A percentile compares a stretch with the other conserved stretches of the same genome.
These are phyloP conservation scores for Andrena hattorfiana DNA, from an alignment of 2,888 invertebrate species.

Conservation along the genomic window DNA sequence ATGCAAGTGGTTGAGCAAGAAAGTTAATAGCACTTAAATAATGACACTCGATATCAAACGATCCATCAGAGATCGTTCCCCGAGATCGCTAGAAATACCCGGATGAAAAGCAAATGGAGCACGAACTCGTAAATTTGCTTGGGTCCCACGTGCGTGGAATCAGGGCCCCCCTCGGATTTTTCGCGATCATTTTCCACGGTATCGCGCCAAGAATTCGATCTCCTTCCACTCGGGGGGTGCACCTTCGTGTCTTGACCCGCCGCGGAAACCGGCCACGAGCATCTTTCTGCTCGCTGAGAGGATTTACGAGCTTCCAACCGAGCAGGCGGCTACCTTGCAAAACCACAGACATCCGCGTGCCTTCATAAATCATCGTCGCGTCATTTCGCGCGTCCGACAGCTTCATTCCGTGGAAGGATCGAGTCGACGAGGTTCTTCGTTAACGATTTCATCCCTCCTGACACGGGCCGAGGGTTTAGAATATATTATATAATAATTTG, in stretches of 20 bases:
- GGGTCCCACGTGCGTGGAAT: conserved; percentile 53
- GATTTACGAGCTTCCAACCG: conserved; percentile 60
- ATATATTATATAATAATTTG: no score
- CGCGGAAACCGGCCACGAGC: conserved; percentile 18
- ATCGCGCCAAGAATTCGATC: conserved; percentile 32
- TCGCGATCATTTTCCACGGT: conserved; percentile 57
- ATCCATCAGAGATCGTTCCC: not conserved
- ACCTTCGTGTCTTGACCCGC: conserved; percentile 3
- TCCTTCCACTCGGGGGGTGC: not conserved
- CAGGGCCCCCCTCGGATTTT: conserved; percentile 36
- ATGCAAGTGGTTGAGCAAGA: not conserved
- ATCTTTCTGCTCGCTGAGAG: conserved; percentile 22
- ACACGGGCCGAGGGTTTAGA: not conserved
- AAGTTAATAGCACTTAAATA: not conserved
- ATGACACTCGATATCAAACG: not conserved
- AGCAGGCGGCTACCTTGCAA: conserved; percentile 20
- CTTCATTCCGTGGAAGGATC: conserved; percentile 56
- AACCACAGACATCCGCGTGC: conserved; percentile 21
- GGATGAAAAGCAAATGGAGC: not conserved
- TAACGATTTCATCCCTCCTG: conserved; percentile 3
- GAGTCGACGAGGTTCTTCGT: conserved; percentile 16
- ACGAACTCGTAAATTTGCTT: conserved; percentile 40
- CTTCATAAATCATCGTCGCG: conserved; percentile 69
- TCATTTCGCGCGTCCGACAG: conserved; percentile 64
- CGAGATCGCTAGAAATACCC: not conserved